Conservation (phyloP, 1,140 invertebrate species). For the Solenopsis invicta region DNA sequence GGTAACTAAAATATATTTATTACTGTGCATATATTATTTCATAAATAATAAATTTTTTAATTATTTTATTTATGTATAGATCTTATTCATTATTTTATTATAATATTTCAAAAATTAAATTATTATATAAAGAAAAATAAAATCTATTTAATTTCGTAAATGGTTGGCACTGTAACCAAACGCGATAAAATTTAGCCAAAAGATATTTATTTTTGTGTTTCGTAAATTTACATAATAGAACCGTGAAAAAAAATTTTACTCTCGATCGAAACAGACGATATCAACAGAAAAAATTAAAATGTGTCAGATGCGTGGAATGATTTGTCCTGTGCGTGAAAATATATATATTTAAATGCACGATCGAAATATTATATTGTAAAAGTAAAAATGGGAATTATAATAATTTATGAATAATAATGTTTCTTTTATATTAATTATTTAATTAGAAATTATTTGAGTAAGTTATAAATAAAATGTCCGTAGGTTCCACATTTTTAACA, state of each 20-base stretch:
- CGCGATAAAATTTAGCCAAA: background rate
- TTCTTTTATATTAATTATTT: background rate
- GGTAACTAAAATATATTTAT: background rate
- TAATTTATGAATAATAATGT: background rate
- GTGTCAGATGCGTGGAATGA: background rate
- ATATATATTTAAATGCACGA: background rate
- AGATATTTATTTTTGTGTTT: conserved; percentile 4
- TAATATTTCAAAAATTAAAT: background rate
- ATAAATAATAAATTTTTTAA: no score
- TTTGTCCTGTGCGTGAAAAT: background rate
- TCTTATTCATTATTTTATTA: no score
- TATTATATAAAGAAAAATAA: background rate
- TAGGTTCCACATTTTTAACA: background rate
- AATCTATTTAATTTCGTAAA: background rate
- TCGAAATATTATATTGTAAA: background rate
- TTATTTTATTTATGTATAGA: no score
- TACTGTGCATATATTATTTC: background rate
- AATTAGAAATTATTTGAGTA: background rate
- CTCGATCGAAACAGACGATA: background rate
- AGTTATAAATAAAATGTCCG: no score
- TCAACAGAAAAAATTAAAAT: background rate
- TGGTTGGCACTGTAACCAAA: no score
- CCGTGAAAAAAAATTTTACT: background rate
- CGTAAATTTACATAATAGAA: background rate
- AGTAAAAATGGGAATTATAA: background rate